Conservation (phyloP, 2,888 invertebrate species). For the Malthinus seriepunctatus region DNA sequence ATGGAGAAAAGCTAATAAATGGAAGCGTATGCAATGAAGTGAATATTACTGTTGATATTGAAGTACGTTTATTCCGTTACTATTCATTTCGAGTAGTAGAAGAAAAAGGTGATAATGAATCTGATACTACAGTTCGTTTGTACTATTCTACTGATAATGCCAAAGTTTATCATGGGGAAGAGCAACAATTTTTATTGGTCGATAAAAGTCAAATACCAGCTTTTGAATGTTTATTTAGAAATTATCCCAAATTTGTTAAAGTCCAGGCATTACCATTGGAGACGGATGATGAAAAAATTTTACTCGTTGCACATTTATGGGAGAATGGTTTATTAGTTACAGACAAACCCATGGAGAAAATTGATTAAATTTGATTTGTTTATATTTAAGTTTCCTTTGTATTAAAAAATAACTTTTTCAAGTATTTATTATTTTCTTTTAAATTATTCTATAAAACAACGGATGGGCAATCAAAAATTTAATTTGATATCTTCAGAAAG, state of each 20-base stretch:
- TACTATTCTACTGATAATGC: slow-evolving; percentile 88
- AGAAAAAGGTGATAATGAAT: slow-evolving; percentile 65
- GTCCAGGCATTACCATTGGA: slow-evolving; percentile 73
- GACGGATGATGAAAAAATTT: slow-evolving; percentile 67
- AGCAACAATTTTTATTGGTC: slow-evolving; percentile 77
- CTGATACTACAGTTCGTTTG: slow-evolving; percentile 61
- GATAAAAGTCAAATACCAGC: slow-evolving; percentile 68
- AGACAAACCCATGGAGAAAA: slow-evolving; percentile 55
- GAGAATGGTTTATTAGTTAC: slow-evolving; percentile 81
- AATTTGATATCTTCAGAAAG: too few relatives aligned
- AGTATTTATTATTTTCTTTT: too few relatives aligned
- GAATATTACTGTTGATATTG: slow-evolving; percentile 65
- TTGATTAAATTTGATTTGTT: too few relatives aligned
- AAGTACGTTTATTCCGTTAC: slow-evolving; percentile 63
- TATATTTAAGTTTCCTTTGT: background rate
- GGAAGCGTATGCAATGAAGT: slow-evolving; percentile 62
- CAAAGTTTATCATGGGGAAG: slow-evolving; percentile 81
- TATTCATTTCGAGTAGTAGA: slow-evolving; percentile 63
- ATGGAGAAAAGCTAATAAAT: slow-evolving; percentile 68
- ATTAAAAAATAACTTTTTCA: too few relatives aligned
- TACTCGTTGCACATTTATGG: slow-evolving; percentile 76
- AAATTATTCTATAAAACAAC: too few relatives aligned
- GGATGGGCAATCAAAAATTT: too few relatives aligned
- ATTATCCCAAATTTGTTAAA: slow-evolving; percentile 77
- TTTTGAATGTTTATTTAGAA: slow-evolving; percentile 69